These are phyloP conservation scores for Paedocypris micromegethes DNA, from an alignment of 2,797 vertebrate genomes.

Conservation along the genomic window DNA sequence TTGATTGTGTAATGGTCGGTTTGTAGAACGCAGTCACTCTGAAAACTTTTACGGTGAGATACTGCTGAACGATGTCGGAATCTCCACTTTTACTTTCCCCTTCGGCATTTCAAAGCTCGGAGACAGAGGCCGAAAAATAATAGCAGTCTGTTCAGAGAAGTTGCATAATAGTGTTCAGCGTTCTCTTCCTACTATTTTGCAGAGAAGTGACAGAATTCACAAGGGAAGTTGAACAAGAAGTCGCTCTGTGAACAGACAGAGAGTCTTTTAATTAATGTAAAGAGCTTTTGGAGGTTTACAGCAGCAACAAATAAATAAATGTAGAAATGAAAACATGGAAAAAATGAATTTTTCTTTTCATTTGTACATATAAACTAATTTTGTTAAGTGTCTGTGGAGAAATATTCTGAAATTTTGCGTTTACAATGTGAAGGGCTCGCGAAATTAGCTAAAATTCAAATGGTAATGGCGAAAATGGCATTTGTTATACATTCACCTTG, in stretches of 20 bases:
- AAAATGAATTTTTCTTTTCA: conserved; percentile 2
- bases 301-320: too few relatives aligned
- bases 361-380: neutral
- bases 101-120: conserved; percentile 16
- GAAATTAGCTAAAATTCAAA: too few relatives aligned
- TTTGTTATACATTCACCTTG: too few relatives aligned
- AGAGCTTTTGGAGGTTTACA: conserved; percentile 30
- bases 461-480: too few relatives aligned
- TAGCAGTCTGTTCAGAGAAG: conserved; percentile 23
- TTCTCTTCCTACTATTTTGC: conserved; percentile 43
- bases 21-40: too few relatives aligned
- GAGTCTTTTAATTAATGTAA: conserved; percentile 46
- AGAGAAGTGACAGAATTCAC: conserved; percentile 53
- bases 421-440: too few relatives aligned
- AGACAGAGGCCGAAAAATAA: conserved; percentile 22
- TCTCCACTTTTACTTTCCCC: neutral
- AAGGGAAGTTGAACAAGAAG: conserved; percentile 47
- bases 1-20: neutral
- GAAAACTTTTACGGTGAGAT: too few relatives aligned
- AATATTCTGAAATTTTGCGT: too few relatives aligned
- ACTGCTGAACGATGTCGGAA: too few relatives aligned
- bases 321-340: neutral
- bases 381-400: too few relatives aligned
- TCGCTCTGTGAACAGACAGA: conserved; percentile 30
- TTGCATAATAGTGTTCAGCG: conserved; percentile 30